Conservation (phyloP, 2,888 invertebrate genomes). For the Gnatocerus cornutus region DNA sequence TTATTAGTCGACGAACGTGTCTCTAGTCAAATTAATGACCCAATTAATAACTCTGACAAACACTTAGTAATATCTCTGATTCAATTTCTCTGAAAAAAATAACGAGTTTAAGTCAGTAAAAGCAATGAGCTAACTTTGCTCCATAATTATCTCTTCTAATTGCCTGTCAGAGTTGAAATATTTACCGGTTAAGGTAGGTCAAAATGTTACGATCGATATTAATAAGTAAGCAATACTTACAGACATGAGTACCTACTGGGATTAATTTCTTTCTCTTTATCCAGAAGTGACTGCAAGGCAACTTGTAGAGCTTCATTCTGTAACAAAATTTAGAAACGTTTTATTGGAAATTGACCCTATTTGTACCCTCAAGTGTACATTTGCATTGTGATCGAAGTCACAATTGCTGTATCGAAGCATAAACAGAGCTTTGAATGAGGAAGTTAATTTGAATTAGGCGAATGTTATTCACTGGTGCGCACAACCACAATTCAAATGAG, state of each 20-base stretch:
- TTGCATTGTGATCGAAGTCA: constrained; percentile 36
- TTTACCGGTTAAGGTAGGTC: background rate
- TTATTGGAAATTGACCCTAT: constrained; percentile 21
- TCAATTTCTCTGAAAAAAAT: background rate
- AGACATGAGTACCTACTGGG: constrained; percentile 75
- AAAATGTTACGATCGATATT: background rate
- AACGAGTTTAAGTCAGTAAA: background rate
- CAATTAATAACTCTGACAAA: background rate
- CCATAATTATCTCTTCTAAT: constrained; percentile 24
- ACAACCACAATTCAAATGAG: background rate
- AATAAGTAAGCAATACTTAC: constrained; percentile 71
- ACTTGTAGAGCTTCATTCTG: constrained; percentile 74
- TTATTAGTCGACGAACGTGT: too few species aligned
- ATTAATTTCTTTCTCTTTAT: constrained; percentile 74
- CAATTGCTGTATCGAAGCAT: constrained; percentile 36
- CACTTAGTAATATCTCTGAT: background rate
- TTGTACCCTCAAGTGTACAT: constrained; percentile 22
- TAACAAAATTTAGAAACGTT: constrained; percentile 27
- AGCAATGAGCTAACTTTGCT: constrained; percentile 20
- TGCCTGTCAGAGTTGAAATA: constrained; percentile 30
- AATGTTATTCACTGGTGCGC: constrained; percentile 11
- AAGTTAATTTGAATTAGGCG: constrained; percentile 40
- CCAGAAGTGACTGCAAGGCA: constrained; percentile 79
- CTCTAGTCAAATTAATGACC: too few species aligned
- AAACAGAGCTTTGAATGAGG: constrained; percentile 32